phyloP scores from a whole-genome alignment of 2,888 invertebrate genomes.

The Oasisia sp. region DNA sequence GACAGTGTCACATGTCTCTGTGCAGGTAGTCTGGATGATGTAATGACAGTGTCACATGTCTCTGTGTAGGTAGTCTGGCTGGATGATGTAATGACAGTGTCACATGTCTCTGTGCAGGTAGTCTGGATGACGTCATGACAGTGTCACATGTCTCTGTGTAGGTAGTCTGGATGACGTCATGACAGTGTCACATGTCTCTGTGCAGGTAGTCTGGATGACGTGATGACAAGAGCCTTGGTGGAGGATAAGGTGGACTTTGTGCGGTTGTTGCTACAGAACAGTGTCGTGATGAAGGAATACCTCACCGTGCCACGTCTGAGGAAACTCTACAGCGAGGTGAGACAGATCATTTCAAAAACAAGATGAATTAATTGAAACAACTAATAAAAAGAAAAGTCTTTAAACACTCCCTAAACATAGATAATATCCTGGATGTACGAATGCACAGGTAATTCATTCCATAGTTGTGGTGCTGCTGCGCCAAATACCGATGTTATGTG shows the following conservation, averaged over 20 bases:
- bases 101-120: not conserved
- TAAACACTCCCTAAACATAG: too few relatives aligned
- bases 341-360: not conserved
- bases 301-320: slow-evolving; percentile 58
- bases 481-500: too few relatives aligned
- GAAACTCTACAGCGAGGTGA: slow-evolving; percentile 58
- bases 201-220: slow-evolving; percentile 58
- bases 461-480: too few relatives aligned
- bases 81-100: not conserved
- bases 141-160: too few relatives aligned
- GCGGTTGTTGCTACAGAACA: slow-evolving; percentile 64
- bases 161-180: not conserved
- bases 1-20: too few relatives aligned
- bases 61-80: not conserved
- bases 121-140: not conserved
- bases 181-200: too few relatives aligned
- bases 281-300: slow-evolving; percentile 64
- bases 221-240: slow-evolving; percentile 61
- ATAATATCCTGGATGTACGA: too few relatives aligned
- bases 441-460: too few relatives aligned
- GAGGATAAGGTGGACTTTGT: slow-evolving; percentile 64
- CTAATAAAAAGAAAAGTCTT: too few relatives aligned
- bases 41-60: not conserved
- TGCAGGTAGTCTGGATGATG: not conserved
- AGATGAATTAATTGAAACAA: too few relatives aligned